A percentile compares a stretch with the other conserved stretches of the same genome.
Conservation (phyloP, 1,140 invertebrate genomes). For the Druon quercuslanigerum region DNA sequence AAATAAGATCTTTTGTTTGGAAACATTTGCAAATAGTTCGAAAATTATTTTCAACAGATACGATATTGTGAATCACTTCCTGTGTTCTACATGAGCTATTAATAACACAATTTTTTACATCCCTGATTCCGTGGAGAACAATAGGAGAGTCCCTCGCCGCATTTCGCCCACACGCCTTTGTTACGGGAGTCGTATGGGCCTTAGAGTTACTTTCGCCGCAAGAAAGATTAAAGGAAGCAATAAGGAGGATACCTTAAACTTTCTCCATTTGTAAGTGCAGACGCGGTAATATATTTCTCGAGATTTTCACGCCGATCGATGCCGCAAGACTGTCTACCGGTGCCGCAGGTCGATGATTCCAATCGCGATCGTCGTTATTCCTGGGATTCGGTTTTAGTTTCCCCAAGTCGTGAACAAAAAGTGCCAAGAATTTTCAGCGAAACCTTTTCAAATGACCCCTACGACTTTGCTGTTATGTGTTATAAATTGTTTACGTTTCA, state of each 20-base stretch:
- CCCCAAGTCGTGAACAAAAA: not conserved
- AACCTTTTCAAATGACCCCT: conserved; percentile 6
- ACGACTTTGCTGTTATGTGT: not conserved
- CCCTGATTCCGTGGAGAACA: not conserved
- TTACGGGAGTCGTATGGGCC: conserved; percentile 6
- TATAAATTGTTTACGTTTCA: too few species aligned
- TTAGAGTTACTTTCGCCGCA: conserved; percentile 6
- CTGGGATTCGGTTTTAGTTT: conserved; percentile 2
- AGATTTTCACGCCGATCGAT: conserved; percentile 27
- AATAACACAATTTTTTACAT: conserved; percentile 16
- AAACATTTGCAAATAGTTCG: conserved; percentile 1
- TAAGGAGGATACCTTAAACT: conserved; percentile 16
- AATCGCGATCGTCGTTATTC: conserved; percentile 6
- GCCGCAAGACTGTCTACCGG: not conserved
- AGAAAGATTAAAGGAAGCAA: conserved; percentile 23
- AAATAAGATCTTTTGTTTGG: not conserved
- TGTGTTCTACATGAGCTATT: conserved; percentile 22
- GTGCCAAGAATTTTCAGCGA: not conserved
- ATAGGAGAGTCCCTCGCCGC: conserved; percentile 9
- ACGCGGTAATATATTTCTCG: conserved; percentile 12
- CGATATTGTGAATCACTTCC: conserved; percentile 6
- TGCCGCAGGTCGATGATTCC: conserved; percentile 3
- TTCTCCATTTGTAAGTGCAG: conserved; percentile 17
- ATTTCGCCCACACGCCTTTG: conserved; percentile 27
- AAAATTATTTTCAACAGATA: not conserved